Percentiles rank a stretch among this genome's conserved stretches.
Conservation (phyloP, 2,888 invertebrate genomes). For the Magallana nippona region DNA sequence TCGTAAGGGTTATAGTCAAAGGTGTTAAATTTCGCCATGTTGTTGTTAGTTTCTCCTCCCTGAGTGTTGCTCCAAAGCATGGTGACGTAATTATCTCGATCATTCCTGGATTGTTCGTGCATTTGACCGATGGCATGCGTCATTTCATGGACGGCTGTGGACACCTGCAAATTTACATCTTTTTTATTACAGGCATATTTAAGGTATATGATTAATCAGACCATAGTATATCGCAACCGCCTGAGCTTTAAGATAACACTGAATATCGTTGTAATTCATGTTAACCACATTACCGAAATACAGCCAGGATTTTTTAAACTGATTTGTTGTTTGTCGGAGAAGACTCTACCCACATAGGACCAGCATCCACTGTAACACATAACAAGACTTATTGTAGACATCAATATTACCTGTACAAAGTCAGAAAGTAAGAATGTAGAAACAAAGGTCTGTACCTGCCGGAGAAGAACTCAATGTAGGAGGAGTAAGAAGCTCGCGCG, state of each 20-base stretch:
- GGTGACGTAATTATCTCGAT: slow-evolving; percentile 41
- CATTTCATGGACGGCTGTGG: slow-evolving; percentile 40
- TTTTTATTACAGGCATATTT: too few species aligned
- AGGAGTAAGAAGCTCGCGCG: not conserved
- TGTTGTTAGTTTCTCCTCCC: slow-evolving; percentile 31
- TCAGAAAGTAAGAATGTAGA: too few species aligned
- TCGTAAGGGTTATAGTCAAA: slow-evolving; percentile 36
- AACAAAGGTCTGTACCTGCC: slow-evolving; percentile 13
- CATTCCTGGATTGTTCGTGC: slow-evolving; percentile 42
- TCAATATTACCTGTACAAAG: too few species aligned
- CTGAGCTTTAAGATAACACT: too few species aligned
- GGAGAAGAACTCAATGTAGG: slow-evolving; percentile 36
- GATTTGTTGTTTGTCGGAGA: slow-evolving; percentile 6
- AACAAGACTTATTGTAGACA: too few species aligned
- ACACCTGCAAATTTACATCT: slow-evolving; percentile 12
- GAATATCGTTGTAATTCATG: too few species aligned
- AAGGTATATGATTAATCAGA: too few species aligned
- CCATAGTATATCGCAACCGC: too few species aligned
- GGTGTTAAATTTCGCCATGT: slow-evolving; percentile 36
- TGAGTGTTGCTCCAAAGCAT: slow-evolving; percentile 37
- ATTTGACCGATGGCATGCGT: slow-evolving; percentile 39
- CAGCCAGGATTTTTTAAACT: slow-evolving; percentile 10
- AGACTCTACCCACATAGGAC: slow-evolving; percentile 40
- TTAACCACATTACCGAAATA: not conserved
- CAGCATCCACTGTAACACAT: slow-evolving; percentile 37